Conservation (phyloP, 2,888 invertebrate species). For the Biston stratarius region DNA sequence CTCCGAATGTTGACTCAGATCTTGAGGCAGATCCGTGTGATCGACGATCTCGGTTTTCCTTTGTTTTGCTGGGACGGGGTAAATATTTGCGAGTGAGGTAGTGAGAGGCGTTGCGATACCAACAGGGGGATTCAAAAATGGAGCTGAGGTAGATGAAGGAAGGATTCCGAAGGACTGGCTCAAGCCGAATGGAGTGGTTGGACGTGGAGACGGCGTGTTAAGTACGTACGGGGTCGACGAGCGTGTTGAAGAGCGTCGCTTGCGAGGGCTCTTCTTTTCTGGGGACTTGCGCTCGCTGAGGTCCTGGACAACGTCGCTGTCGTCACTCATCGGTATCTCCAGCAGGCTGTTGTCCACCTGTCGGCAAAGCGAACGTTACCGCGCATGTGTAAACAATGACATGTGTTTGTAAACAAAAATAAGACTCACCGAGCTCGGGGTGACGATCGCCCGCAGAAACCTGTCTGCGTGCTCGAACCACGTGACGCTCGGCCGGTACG, state of each 20-base stretch:
- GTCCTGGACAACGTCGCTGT: conserved; percentile 81
- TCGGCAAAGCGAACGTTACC: conserved; percentile 55
- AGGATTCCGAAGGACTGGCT: conserved; percentile 75
- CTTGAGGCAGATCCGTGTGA: conserved; percentile 72
- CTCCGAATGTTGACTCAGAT: conserved; percentile 80
- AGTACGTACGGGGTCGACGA: conserved; percentile 80
- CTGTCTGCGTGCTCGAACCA: conserved; percentile 86
- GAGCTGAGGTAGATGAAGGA: conserved; percentile 71
- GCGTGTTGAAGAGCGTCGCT: conserved; percentile 79
- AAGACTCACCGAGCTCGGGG: conserved; percentile 82
- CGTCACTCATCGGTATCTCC: conserved; percentile 80
- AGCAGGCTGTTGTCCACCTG: conserved; percentile 81
- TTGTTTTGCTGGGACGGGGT: conserved; percentile 77
- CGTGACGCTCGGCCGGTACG: conserved; percentile 85
- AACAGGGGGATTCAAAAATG: conserved; percentile 80
- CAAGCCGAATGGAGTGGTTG: conserved; percentile 78
- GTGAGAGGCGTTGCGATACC: conserved; percentile 82
- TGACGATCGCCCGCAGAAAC: conserved; percentile 85
- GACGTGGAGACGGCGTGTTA: conserved; percentile 81
- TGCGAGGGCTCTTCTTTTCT: conserved; percentile 79
- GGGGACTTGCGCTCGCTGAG: conserved; percentile 81
- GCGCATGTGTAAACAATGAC: conserved; percentile 59
- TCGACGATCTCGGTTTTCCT: conserved; percentile 74
- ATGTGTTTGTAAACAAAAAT: conserved; percentile 56
- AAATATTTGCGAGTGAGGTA: conserved; percentile 78